A percentile compares a stretch with the other conserved stretches of the same genome.
phyloP scores from a whole-genome alignment of 2,888 invertebrate species.

The Flabesymbios commensalis region DNA sequence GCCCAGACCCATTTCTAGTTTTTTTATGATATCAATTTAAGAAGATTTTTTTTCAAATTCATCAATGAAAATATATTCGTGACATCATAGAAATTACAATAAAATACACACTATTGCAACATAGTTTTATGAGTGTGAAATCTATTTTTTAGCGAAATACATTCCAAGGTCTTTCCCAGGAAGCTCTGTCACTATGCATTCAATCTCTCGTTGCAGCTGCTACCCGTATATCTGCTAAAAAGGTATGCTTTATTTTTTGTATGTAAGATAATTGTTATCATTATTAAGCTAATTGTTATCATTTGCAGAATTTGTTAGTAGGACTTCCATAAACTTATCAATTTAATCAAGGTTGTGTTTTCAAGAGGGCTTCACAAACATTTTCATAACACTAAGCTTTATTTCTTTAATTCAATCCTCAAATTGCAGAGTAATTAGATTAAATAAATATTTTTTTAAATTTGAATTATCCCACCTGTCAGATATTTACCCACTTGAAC shows the following conservation, averaged over 20 bases:
- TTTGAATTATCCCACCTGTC: no score
- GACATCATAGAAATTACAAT: not conserved
- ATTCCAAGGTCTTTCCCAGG: conserved; percentile 95
- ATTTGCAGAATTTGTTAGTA: not conserved
- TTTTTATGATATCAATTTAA: no score
- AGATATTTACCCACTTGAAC: no score
- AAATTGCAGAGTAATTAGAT: no score
- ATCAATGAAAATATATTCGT: not conserved
- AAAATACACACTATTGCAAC: not conserved
- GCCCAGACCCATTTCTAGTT: no score
- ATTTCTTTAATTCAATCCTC: no score
- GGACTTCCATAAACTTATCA: not conserved
- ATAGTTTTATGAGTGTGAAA: not conserved
- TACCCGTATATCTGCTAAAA: conserved; percentile 75
- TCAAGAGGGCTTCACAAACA: not conserved
- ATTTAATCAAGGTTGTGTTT: not conserved
- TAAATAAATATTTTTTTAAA: no score
- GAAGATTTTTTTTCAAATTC: no score
- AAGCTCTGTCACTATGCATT: conserved; percentile 89
- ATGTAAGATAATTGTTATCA: not conserved
- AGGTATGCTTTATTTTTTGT: conserved; percentile 62
- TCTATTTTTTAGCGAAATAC: conserved; percentile 73
- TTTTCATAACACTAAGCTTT: no score
- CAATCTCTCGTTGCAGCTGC: conserved; percentile 85
- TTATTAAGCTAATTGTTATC: not conserved